A percentile compares a stretch with the other conserved stretches of the same genome.
Evolutionary conservation across 2,797 vertebrate species (phyloP).

Genomic region (Eutrigla gurnardus): DNA sequence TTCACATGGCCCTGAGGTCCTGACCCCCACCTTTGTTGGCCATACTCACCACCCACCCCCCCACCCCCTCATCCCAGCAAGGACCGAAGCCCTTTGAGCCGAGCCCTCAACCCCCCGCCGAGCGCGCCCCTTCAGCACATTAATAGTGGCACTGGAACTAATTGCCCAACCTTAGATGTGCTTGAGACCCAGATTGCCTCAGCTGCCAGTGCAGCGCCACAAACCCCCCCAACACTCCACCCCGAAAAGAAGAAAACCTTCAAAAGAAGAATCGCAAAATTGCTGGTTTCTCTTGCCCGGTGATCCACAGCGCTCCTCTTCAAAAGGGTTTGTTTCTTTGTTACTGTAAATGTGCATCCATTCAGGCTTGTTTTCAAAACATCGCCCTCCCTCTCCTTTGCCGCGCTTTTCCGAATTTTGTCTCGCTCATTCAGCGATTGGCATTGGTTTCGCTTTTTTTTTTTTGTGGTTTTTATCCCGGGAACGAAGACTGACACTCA

Average conservation of each 20-base stretch:
- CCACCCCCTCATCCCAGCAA: slow-evolving; percentile 60
- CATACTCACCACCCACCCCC: slow-evolving; percentile 58
- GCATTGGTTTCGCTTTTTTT: slow-evolving; percentile 53
- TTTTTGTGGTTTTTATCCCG: slow-evolving; percentile 26
- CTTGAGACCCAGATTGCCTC: slow-evolving; percentile 80
- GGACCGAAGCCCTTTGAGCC: slow-evolving; percentile 78
- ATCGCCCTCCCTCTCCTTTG: slow-evolving; percentile 50
- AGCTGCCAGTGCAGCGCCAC: slow-evolving; percentile 67
- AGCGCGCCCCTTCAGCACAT: slow-evolving; percentile 82
- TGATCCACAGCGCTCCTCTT: slow-evolving; percentile 55
- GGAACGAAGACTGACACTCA: slow-evolving; percentile 57
- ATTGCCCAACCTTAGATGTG: slow-evolving; percentile 84
- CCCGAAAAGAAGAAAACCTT: slow-evolving; percentile 71
- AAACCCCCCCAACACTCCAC: slow-evolving; percentile 72
- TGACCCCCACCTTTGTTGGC: slow-evolving; percentile 81
- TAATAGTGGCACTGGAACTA: slow-evolving; percentile 86
- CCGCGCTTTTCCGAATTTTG: slow-evolving; percentile 43
- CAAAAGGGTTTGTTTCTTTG: slow-evolving; percentile 66
- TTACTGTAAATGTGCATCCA: slow-evolving; percentile 72
- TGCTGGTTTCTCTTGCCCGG: slow-evolving; percentile 62
- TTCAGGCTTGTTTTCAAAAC: slow-evolving; percentile 73
- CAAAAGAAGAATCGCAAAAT: slow-evolving; percentile 76
- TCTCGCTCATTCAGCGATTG: slow-evolving; percentile 45
- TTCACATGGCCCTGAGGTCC: slow-evolving; percentile 85
- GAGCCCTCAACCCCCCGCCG: slow-evolving; percentile 79